Evolutionary conservation across 2,888 invertebrate genomes (phyloP).

Genomic region (Sphaerophoria taeniata): DNA sequence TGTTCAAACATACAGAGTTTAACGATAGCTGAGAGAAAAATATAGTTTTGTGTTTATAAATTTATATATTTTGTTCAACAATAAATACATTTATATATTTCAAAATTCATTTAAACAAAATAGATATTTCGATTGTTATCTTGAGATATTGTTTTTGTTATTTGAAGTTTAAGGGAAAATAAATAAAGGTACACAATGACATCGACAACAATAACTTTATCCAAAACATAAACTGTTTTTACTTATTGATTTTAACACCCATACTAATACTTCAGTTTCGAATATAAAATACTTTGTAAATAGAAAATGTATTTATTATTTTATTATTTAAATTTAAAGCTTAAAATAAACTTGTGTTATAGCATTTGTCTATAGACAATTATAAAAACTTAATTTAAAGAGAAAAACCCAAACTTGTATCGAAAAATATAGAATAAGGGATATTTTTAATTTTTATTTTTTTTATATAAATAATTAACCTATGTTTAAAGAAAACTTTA

Average conservation of each 20-base stretch:
- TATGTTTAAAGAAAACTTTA: constrained; percentile 44
- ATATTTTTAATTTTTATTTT: constrained; percentile 30
- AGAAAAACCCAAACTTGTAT: constrained; percentile 60
- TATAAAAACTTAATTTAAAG: constrained; percentile 56
- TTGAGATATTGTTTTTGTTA: no score
- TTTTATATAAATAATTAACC: constrained; percentile 16
- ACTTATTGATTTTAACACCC: neutral
- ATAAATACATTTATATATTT: constrained; percentile 15
- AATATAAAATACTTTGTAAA: constrained; percentile 51
- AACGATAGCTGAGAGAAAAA: constrained; percentile 26
- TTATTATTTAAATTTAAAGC: constrained; percentile 20
- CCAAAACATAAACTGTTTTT: constrained; percentile 14
- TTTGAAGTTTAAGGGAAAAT: constrained; percentile 3
- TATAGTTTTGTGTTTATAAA: no score
- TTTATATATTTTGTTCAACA: constrained; percentile 7
- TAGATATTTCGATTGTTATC: constrained; percentile 39
- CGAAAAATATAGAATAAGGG: constrained; percentile 62
- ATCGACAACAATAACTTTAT: constrained; percentile 20
- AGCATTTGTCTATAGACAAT: constrained; percentile 14
- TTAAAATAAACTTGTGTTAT: constrained; percentile 46
- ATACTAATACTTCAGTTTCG: neutral
- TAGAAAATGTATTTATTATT: constrained; percentile 41
- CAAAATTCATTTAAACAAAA: constrained; percentile 51
- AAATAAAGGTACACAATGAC: constrained; percentile 43
- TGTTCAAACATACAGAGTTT: constrained; percentile 1